Percentiles rank a stretch among this genome's conserved stretches.
phyloP scores from a whole-genome alignment of 2,888 invertebrate genomes.

The Caenorhabditis sp. region DNA sequence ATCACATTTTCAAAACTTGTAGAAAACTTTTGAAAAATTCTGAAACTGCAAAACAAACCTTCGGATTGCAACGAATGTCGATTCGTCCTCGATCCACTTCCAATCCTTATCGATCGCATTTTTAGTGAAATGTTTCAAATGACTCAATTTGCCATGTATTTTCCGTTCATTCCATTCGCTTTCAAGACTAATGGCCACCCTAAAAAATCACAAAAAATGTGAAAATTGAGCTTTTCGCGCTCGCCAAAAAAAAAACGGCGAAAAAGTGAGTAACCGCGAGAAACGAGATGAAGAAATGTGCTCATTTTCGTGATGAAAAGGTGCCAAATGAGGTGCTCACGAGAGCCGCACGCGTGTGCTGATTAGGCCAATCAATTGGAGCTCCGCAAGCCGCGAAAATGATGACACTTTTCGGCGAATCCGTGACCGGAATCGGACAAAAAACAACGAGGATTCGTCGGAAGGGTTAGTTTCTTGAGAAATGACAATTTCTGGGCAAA shows the following conservation, averaged over 20 bases:
- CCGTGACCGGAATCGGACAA: too few relatives aligned
- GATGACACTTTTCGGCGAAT: conserved; percentile 39
- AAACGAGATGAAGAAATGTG: background rate
- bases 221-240: background rate
- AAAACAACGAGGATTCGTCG: too few relatives aligned
- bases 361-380: conserved; percentile 36
- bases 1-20: too few relatives aligned
- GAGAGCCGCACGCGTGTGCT: background rate
- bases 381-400: conserved; percentile 1
- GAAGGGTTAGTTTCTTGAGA: conserved; percentile 3
- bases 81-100: conserved; percentile 26
- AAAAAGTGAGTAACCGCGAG: background rate
- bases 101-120: conserved; percentile 24
- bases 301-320: too few relatives aligned
- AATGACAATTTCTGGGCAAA: conserved; percentile 7
- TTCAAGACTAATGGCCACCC: conserved; percentile 20
- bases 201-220: conserved; percentile 3
- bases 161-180: too few relatives aligned
- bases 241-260: background rate
- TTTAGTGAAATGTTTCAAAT: background rate
- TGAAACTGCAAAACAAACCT: conserved; percentile 13
- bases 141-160: background rate
- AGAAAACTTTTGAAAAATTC: background rate
- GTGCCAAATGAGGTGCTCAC: conserved; percentile 45
- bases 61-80: conserved; percentile 45